Conservation (phyloP, 2,797 vertebrate species). For the Cichlasoma orientale region DNA sequence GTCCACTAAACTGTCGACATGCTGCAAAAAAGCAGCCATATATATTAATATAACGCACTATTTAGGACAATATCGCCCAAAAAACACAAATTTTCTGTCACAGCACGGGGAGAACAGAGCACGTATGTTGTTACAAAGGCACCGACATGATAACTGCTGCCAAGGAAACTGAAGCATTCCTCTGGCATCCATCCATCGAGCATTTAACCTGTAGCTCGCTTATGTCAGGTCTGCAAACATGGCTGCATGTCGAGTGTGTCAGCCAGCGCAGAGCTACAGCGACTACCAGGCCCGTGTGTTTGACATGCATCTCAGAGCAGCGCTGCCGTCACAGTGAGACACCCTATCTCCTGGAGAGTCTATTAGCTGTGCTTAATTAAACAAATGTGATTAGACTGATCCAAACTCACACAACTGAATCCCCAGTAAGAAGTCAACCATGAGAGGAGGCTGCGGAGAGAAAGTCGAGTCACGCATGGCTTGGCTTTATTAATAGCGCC, state of each 20-base stretch:
- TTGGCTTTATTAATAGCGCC: constrained; percentile 75
- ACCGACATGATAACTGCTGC: neutral
- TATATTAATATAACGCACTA: constrained; percentile 6
- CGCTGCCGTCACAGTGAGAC: constrained; percentile 69
- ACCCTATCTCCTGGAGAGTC: constrained; percentile 76
- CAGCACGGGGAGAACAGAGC: neutral
- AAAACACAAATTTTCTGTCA: neutral
- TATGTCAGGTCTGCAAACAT: constrained; percentile 15
- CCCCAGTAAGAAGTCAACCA: constrained; percentile 62
- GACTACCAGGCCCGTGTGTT: constrained; percentile 44
- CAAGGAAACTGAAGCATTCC: neutral
- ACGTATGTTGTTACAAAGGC: neutral
- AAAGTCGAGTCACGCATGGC: constrained; percentile 68
- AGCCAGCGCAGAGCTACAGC: neutral
- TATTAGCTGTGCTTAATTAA: constrained; percentile 85
- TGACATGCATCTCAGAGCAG: constrained; percentile 67
- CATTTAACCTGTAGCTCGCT: constrained; percentile 22
- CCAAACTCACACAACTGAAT: constrained; percentile 76
- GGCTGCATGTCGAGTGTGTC: constrained; percentile 4
- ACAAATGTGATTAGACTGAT: constrained; percentile 83
- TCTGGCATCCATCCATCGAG: neutral
- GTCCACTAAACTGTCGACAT: constrained; percentile 3
- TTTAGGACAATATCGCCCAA: neutral
- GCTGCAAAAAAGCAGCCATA: neutral
- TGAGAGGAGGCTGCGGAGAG: constrained; percentile 62